Percentiles rank a stretch among this genome's conserved stretches.
Conservation (phyloP, 2,797 vertebrate genomes). For the Tapera naevia region DNA sequence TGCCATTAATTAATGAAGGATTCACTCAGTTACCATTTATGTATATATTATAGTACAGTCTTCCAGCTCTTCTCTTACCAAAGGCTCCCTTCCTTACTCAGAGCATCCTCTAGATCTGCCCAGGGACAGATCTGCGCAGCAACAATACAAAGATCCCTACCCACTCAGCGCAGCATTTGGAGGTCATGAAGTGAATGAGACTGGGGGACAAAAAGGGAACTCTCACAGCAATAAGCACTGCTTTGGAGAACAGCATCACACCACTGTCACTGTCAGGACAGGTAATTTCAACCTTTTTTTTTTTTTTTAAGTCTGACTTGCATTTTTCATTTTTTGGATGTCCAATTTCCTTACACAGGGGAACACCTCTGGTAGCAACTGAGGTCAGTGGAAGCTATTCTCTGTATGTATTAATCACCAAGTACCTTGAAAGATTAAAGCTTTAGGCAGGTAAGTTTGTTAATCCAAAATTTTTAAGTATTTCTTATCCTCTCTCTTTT, state of each 20-base stretch:
- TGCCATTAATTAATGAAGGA: neutral
- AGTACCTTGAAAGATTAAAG: neutral
- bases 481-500: neutral
- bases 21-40: neutral
- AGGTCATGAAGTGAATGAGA: neutral
- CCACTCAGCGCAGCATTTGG: neutral
- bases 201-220: neutral
- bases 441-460: neutral
- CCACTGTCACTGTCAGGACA: neutral
- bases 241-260: neutral
- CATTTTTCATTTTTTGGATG: neutral
- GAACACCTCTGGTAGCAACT: neutral
- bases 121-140: neutral
- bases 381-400: neutral
- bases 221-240: neutral
- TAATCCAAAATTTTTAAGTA: neutral
- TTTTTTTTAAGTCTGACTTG: neutral
- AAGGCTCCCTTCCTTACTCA: neutral
- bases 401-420: rapidly evolving
- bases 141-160: neutral
- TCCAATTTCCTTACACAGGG: neutral
- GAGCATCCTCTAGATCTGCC: neutral
- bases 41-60: neutral
- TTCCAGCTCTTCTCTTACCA: neutral
- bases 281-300: too few species aligned